Conservation (phyloP, 2,113 vertebrate genomes). For the Leptocoma aspasia region DNA sequence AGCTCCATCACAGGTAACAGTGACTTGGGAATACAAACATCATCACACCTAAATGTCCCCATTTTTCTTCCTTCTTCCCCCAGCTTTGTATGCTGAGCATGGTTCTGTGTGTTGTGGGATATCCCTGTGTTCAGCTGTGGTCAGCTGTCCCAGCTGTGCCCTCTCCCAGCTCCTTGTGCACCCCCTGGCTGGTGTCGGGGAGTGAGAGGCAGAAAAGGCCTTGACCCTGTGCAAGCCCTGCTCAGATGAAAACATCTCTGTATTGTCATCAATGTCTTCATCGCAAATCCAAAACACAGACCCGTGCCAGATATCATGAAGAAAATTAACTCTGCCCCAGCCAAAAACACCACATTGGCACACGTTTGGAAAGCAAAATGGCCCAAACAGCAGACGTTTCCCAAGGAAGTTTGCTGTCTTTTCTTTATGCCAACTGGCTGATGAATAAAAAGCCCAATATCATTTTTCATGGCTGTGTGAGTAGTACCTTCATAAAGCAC, state of each 20-base stretch:
- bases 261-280: not conserved
- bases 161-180: not conserved
- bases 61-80: not conserved
- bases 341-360: not conserved
- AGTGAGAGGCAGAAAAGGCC: not conserved
- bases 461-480: not conserved
- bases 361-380: not conserved
- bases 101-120: not conserved
- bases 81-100: rapidly evolving
- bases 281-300: not conserved
- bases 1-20: not conserved
- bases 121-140: not conserved
- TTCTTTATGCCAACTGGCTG: not conserved
- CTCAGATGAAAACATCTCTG: not conserved
- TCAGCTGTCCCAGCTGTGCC: not conserved
- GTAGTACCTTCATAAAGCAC: not conserved
- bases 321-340: not conserved
- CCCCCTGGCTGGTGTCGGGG: rapidly evolving
- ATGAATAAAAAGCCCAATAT: not conserved
- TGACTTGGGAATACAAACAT: not conserved
- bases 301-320: not conserved
- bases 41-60: not conserved
- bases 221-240: not conserved
- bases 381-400: rapidly evolving
- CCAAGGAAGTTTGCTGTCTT: not conserved